phyloP scores from a whole-genome alignment of 1,140 invertebrate species.

The Pogonus chalceus region DNA sequence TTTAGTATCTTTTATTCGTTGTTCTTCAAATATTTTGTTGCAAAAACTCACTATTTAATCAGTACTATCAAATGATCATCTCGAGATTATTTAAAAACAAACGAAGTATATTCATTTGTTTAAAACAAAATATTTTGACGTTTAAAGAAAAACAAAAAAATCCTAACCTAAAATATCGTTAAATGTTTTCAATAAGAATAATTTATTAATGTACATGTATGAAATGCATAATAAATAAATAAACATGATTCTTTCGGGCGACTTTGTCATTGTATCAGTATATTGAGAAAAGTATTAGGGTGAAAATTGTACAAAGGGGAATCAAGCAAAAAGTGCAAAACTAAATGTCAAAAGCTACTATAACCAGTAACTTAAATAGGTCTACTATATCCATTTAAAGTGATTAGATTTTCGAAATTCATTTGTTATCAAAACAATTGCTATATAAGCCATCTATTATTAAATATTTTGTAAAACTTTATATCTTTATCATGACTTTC shows the following conservation, averaged over 20 bases:
- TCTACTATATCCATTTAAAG: no score
- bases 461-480: no score
- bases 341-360: conserved; percentile 23
- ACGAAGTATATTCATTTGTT: no score
- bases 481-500: no score
- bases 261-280: conserved; percentile 4
- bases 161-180: no score
- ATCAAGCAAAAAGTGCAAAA: conserved; percentile 20
- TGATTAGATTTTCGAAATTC: no score
- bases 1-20: not conserved
- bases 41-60: conserved; percentile 13
- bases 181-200: no score
- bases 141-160: no score
- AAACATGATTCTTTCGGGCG: not conserved
- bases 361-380: not conserved
- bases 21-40: conserved; percentile 10
- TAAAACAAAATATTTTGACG: no score
- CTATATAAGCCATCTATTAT: no score
- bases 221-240: conserved; percentile 1
- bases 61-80: not conserved
- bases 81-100: not conserved
- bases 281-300: conserved; percentile 17
- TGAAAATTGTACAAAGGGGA: conserved; percentile 21
- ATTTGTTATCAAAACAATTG: no score
- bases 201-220: no score